A percentile compares a stretch with the other conserved stretches of the same genome.
Conservation (phyloP, 1,140 invertebrate genomes). For the Brachystomella parvula region DNA sequence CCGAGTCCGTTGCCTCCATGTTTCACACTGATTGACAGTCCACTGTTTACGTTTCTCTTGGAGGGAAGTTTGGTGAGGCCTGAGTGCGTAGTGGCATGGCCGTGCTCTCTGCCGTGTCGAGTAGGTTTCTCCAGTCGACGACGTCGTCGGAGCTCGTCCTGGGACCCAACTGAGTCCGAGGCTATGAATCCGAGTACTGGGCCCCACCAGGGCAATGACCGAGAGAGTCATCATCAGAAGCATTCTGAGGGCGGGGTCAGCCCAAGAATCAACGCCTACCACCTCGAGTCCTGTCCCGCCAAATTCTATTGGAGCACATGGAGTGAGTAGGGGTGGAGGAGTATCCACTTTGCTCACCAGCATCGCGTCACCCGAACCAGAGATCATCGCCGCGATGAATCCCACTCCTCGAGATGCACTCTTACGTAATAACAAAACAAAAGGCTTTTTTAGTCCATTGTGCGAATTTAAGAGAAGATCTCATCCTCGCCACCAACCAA, state of each 20-base stretch:
- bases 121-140: no score
- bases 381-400: neutral
- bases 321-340: neutral
- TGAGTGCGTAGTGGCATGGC: no score
- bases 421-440: no score
- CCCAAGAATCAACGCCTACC: neutral
- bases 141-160: no score
- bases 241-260: neutral
- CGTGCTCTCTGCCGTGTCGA: no score
- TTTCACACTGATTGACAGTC: neutral
- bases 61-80: neutral
- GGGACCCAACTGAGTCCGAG: slow-evolving; percentile 7
- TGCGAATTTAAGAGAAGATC: neutral
- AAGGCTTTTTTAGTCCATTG: neutral
- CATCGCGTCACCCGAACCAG: slow-evolving; percentile 21
- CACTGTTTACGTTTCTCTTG: slow-evolving; percentile 1
- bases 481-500: neutral
- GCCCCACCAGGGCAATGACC: slow-evolving; percentile 36
- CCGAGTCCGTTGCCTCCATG: no score
- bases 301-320: slow-evolving; percentile 25
- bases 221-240: slow-evolving; percentile 22
- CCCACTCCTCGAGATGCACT: no score
- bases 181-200: slow-evolving; percentile 19
- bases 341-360: slow-evolving; percentile 25
- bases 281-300: slow-evolving; percentile 25